Percentiles rank a stretch among this genome's conserved stretches.
phyloP scores from a whole-genome alignment of 1,140 invertebrate species.

The Hycleus cichorii region DNA sequence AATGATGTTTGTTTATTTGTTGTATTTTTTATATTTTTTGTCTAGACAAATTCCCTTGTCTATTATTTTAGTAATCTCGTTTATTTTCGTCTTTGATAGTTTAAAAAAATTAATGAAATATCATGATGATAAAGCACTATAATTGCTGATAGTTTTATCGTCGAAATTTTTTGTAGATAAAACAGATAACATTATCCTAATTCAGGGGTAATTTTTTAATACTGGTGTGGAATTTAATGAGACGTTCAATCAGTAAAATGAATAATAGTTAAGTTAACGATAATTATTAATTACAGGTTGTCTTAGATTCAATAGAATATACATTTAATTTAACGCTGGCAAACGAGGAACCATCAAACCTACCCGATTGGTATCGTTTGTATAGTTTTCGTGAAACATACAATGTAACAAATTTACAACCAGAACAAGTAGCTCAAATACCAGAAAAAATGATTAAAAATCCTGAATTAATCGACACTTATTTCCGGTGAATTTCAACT shows the following conservation, averaged over 20 bases:
- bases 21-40: background rate
- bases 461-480: slow-evolving; percentile 28
- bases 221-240: too few relatives aligned
- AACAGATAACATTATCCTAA: too few relatives aligned
- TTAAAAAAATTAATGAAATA: too few relatives aligned
- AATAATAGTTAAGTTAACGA: too few relatives aligned
- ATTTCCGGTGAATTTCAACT: slow-evolving; percentile 25
- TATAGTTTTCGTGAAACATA: slow-evolving; percentile 63
- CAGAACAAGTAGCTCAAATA: slow-evolving; percentile 44
- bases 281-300: slow-evolving; percentile 43
- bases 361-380: slow-evolving; percentile 57
- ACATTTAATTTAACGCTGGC: slow-evolving; percentile 71
- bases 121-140: too few relatives aligned
- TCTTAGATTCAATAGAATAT: slow-evolving; percentile 64
- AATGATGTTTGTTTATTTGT: background rate
- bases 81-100: too few relatives aligned
- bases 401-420: slow-evolving; percentile 44
- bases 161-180: too few relatives aligned
- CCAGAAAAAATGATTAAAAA: slow-evolving; percentile 45
- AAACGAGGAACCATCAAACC: slow-evolving; percentile 47
- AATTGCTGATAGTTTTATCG: too few relatives aligned
- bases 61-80: background rate
- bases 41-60: background rate
- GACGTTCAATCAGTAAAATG: too few relatives aligned
- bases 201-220: too few relatives aligned